Base-by-base conservation (phyloP, 2,113 vertebrate species). In the Orthonyx spaldingii region DNA sequence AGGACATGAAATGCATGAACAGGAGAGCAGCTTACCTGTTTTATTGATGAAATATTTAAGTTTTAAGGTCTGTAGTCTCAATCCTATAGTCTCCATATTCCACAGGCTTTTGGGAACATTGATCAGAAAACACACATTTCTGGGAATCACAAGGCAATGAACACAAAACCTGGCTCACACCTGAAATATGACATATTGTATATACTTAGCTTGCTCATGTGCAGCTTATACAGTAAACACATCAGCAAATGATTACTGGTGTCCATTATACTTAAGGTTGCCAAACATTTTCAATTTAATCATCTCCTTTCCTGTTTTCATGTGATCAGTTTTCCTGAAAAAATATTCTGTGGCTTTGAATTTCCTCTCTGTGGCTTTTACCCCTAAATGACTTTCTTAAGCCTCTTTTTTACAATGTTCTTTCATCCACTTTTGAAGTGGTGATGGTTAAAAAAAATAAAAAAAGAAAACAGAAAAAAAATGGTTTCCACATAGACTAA, bases 381-480 rank as follows among this genome's bases (percentile, higher is more conserved):
- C 16, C 39, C 27, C 13, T 39, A 77, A 65, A 90, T 56, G 9
- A 77, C 88, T 96, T 97, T 93, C 87, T 59, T 63, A 61, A 87
- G 50, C 35, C 8, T 76, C 52, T 87, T 86, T 94, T 86, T 88
- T 44, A 76, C 24, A 77, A 8, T 53, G 60, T 37, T 94, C 74
- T 91, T 96, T 96, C 77, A 87, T 95, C 50, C 37, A 79, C 81
- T 85, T 88, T 94, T 91, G 93, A 96, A 96, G 81, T 93, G 84
- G 89, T 3, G 13, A 77, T 60, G 57, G 74, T 56, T 79, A 14
- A 69, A 78, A 74, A 76, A 6, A 15, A 21, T n/a, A 27, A 46
- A 39, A 37, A 22, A 22, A 16, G 4, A 27, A 44, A 15, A 20
- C 16, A 6, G 10, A 16, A 61, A 84, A 81, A 89, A 55, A 35